These are phyloP conservation scores for Drosophila tripunctata DNA, from an alignment of 2,888 invertebrate genomes.

Conservation along the genomic window DNA sequence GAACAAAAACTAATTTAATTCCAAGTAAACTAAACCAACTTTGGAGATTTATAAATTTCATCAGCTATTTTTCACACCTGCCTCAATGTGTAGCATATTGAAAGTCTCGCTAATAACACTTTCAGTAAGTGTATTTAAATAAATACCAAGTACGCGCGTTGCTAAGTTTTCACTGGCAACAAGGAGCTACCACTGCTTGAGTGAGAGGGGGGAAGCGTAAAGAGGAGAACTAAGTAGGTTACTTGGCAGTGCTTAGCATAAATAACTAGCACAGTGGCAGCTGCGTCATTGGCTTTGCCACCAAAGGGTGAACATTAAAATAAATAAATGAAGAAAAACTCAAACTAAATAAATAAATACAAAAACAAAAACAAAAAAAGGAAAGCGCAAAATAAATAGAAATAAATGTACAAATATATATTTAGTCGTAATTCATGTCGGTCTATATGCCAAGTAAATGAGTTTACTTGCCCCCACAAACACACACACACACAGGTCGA, in stretches of 20 bases:
- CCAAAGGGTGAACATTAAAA: constrained; percentile 34
- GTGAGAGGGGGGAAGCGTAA: not conserved
- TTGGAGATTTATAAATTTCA: too few species aligned
- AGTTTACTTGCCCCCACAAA: constrained; percentile 9
- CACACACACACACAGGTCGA: constrained; percentile 21
- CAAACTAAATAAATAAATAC: constrained; percentile 16
- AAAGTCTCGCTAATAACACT: not conserved
- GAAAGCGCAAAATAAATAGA: constrained; percentile 1
- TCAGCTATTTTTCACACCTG: too few species aligned
- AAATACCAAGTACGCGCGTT: constrained; percentile 64
- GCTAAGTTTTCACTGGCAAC: constrained; percentile 60
- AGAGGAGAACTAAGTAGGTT: constrained; percentile 60
- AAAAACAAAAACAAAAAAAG: not conserved
- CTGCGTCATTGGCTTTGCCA: constrained; percentile 56
- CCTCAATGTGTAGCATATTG: too few species aligned
- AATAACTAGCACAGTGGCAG: constrained; percentile 66
- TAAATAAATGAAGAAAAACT: constrained; percentile 9
- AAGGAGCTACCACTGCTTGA: too few species aligned
- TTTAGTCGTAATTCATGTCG: constrained; percentile 6
- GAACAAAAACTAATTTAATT: not conserved
- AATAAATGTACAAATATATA: constrained; percentile 16
- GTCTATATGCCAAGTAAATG: constrained; percentile 21
- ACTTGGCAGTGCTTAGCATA: constrained; percentile 75
- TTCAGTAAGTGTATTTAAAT: constrained; percentile 21
- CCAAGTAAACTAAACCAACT: too few species aligned